Conservation (phyloP, 2,113 vertebrate genomes). For the Amia ocellicauda region DNA sequence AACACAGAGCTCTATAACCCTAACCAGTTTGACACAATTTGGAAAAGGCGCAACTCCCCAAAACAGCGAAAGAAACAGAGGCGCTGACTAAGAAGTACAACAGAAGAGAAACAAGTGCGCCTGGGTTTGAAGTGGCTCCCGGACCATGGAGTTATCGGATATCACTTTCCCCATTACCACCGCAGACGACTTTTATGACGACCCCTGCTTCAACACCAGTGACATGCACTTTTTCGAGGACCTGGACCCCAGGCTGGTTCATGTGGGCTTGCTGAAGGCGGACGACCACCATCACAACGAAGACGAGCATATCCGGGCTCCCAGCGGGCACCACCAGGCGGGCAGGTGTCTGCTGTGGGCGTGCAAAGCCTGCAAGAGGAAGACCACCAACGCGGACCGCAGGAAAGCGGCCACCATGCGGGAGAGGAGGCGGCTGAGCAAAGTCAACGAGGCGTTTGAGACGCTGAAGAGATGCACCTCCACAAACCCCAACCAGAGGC, state of each 20-base stretch:
- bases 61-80: no score
- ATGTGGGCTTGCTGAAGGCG: constrained; percentile 82
- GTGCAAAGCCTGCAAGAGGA: constrained; percentile 96
- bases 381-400: constrained; percentile 92
- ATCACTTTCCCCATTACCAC: constrained; percentile 82
- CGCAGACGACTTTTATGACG: constrained; percentile 90
- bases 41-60: no score
- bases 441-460: constrained; percentile 96
- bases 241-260: constrained; percentile 90
- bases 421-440: constrained; percentile 88
- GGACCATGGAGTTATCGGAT: constrained; percentile 80
- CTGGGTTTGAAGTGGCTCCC: no score
- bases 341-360: constrained; percentile 95
- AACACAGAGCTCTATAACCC: no score
- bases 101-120: no score
- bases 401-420: constrained; percentile 93
- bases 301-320: constrained; percentile 91
- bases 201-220: constrained; percentile 90
- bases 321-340: constrained; percentile 93
- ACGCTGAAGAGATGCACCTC: constrained; percentile 93
- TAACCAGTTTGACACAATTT: no score
- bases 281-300: constrained; percentile 81
- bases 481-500: constrained; percentile 90
- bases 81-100: no score
- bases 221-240: constrained; percentile 98